Evolutionary conservation across 2,113 vertebrate genomes (phyloP).

Genomic region (Rhinogobius similis): DNA sequence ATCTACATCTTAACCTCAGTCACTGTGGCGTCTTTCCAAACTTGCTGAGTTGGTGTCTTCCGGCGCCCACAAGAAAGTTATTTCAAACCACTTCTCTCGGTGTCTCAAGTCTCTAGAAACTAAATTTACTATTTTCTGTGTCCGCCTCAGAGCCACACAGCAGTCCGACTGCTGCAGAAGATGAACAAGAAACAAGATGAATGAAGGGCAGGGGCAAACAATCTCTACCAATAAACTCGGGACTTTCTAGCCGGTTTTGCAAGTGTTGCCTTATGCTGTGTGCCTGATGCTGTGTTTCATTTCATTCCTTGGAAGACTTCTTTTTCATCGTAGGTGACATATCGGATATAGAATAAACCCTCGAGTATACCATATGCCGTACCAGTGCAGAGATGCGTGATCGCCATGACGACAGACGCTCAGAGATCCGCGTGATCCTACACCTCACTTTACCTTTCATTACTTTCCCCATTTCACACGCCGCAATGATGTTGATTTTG

Average conservation of each 20-base stretch:
- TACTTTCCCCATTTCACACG: background rate
- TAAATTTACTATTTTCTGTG: constrained; percentile 47
- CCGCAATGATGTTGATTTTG: background rate
- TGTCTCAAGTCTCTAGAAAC: constrained; percentile 37
- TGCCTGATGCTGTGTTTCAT: background rate
- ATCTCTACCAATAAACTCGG: constrained; percentile 44
- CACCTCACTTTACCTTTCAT: constrained; percentile 2
- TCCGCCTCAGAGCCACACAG: constrained; percentile 25
- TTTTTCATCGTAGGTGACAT: background rate
- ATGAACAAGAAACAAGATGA: constrained; percentile 13
- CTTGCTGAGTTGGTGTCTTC: constrained; percentile 49
- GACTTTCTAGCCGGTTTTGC: constrained; percentile 18
- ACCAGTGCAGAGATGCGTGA: background rate
- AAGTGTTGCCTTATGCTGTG: background rate
- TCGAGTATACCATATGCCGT: background rate
- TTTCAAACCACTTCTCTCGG: constrained; percentile 41
- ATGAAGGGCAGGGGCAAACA: constrained; percentile 30
- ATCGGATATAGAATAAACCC: background rate
- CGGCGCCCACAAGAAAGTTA: constrained; percentile 27
- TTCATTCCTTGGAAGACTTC: background rate
- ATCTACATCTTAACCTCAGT: constrained; percentile 18
- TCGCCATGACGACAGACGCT: background rate
- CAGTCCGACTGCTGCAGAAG: constrained; percentile 6
- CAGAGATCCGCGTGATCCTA: background rate
- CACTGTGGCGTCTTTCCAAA: constrained; percentile 34